These are phyloP conservation scores for Tenebrio molitor DNA, from an alignment of 1,140 invertebrate species.

Conservation along the genomic window DNA sequence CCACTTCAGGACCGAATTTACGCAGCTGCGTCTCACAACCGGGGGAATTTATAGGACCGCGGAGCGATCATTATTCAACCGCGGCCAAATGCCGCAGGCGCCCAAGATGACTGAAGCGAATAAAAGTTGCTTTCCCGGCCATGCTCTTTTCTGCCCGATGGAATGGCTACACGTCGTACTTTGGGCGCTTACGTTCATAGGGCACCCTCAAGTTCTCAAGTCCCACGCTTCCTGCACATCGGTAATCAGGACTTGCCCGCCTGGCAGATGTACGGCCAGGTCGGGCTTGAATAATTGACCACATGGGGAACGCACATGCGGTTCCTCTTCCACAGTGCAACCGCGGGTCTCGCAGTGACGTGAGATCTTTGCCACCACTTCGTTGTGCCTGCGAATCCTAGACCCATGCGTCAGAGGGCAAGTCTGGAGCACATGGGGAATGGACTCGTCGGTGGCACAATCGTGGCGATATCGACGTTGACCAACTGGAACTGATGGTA, in stretches of 20 bases:
- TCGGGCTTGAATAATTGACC: constrained; percentile 4
- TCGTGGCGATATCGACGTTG: neutral
- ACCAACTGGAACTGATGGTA: neutral
- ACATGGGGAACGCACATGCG: neutral
- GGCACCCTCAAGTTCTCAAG: neutral
- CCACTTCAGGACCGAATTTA: neutral
- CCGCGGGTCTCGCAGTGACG: neutral
- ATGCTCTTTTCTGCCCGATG: neutral
- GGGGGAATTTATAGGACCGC: neutral
- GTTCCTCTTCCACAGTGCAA: neutral
- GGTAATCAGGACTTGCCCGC: neutral
- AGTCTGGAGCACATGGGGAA: neutral
- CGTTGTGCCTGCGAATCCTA: neutral
- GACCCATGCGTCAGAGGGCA: neutral
- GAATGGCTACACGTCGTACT: neutral
- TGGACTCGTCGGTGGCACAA: neutral
- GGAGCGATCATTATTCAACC: neutral
- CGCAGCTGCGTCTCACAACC: neutral
- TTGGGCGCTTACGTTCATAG: neutral
- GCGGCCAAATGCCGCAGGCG: neutral
- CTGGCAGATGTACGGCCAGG: neutral
- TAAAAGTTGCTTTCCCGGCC: neutral
- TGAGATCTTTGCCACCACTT: neutral
- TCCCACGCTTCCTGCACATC: neutral
- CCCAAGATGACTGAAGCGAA: neutral